A percentile compares a stretch with the other conserved stretches of the same genome.
Evolutionary conservation across 2,113 vertebrate species (phyloP).

Genomic region (Pseudorectes ferrugineus): DNA sequence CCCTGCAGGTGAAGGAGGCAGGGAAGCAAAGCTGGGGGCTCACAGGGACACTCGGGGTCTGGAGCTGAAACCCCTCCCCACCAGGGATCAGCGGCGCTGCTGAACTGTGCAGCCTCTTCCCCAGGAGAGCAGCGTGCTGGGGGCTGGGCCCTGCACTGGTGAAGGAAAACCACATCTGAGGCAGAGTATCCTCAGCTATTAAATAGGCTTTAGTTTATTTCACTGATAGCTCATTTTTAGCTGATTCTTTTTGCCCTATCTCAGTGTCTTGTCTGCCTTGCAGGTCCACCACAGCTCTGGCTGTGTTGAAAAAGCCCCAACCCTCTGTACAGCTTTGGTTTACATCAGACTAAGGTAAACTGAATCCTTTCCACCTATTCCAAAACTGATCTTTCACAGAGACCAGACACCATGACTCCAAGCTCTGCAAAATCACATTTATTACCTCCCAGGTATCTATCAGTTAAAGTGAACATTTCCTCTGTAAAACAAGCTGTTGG

Average conservation of each 20-base stretch:
- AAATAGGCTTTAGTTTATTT: not conserved
- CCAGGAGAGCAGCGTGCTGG: rapidly evolving
- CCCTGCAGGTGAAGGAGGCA: not conserved
- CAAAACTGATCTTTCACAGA: not conserved
- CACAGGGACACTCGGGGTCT: rapidly evolving
- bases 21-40: not conserved
- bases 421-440: not conserved
- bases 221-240: not conserved
- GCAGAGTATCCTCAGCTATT: not conserved
- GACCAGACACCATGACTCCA: not conserved
- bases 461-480: not conserved
- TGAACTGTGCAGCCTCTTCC: too few species aligned
- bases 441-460: not conserved
- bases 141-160: not conserved
- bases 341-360: not conserved
- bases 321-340: not conserved
- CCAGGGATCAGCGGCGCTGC: rapidly evolving
- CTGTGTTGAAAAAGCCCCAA: not conserved
- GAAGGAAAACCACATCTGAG: not conserved
- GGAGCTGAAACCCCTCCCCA: too few species aligned
- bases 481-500: not conserved
- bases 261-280: not conserved
- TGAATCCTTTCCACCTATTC: not conserved
- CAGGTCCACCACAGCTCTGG: not conserved
- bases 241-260: not conserved